These are phyloP conservation scores for Mus minutoides DNA, from an alignment of 2,797 vertebrate species.

Conservation along the genomic window DNA sequence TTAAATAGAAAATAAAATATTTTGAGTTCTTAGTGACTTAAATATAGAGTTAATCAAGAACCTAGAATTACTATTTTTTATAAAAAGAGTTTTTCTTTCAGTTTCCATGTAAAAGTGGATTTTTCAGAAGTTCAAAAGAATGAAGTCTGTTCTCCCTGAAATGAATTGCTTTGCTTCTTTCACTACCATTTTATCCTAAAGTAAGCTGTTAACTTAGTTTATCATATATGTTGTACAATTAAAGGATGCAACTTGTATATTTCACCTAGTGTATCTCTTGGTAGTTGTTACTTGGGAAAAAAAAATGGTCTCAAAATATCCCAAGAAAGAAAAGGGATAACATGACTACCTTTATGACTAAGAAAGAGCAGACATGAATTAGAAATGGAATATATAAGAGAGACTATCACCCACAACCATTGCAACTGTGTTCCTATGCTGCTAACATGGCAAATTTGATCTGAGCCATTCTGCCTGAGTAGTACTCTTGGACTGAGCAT, in stretches of 20 bases:
- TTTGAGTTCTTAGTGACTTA: conserved; percentile 5
- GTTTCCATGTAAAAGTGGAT: neutral
- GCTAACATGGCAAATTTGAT: neutral
- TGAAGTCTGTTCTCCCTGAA: neutral
- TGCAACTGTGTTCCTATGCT: neutral
- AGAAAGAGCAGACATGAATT: neutral
- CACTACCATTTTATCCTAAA: neutral
- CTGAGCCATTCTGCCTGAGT: neutral
- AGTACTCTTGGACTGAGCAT: neutral
- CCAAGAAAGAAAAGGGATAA: neutral
- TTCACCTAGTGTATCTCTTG: neutral
- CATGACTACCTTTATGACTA: neutral
- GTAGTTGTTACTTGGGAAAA: neutral
- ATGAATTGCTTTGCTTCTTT: conserved; percentile 34
- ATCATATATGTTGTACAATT: neutral
- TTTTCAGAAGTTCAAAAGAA: neutral
- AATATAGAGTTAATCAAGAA: neutral
- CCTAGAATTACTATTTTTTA: neutral
- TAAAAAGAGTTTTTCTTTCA: neutral
- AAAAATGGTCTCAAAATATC: neutral
- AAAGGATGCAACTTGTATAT: conserved; percentile 11
- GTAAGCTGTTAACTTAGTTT: neutral
- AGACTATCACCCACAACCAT: neutral
- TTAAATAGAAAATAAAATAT: neutral
- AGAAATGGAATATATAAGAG: neutral